Percentiles rank a stretch among this genome's conserved stretches.
Conservation (phyloP, 2,797 vertebrate genomes). For the Chloroceryle amazona region DNA sequence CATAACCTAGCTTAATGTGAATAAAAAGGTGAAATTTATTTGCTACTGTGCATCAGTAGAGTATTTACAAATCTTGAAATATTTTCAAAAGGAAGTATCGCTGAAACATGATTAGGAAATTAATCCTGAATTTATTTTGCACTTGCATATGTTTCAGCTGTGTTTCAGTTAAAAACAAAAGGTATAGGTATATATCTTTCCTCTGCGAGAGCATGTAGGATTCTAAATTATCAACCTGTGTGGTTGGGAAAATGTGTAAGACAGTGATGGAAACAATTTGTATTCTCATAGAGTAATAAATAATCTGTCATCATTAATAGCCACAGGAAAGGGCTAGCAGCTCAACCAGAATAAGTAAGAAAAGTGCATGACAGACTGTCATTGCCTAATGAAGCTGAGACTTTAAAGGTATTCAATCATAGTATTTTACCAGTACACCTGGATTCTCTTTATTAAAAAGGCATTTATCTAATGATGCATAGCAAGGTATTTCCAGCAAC, state of each 20-base stretch:
- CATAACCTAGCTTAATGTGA: not conserved
- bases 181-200: not conserved
- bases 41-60: not conserved
- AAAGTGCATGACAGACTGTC: slow-evolving; percentile 25
- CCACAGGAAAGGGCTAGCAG: slow-evolving; percentile 39
- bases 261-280: slow-evolving; percentile 42
- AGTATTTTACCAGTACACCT: slow-evolving; percentile 49
- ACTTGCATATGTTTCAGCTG: not conserved
- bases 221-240: slow-evolving; percentile 16
- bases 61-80: not conserved
- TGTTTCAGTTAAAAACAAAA: not conserved
- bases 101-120: not conserved
- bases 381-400: slow-evolving; percentile 60
- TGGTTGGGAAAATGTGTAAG: not conserved
- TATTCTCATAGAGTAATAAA: slow-evolving; percentile 62
- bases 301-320: slow-evolving; percentile 65
- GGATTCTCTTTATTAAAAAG: slow-evolving; percentile 74
- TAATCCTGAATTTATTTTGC: not conserved
- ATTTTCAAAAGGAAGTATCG: not conserved
- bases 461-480: slow-evolving; percentile 62
- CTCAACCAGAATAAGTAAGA: slow-evolving; percentile 54
- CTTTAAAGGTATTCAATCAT: slow-evolving; percentile 58
- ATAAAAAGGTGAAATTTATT: not conserved
- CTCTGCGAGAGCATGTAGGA: not conserved
- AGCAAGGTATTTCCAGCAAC: slow-evolving; percentile 5